Evolutionary conservation across 2,888 invertebrate species (phyloP).

Genomic region (Onchidella celtica): DNA sequence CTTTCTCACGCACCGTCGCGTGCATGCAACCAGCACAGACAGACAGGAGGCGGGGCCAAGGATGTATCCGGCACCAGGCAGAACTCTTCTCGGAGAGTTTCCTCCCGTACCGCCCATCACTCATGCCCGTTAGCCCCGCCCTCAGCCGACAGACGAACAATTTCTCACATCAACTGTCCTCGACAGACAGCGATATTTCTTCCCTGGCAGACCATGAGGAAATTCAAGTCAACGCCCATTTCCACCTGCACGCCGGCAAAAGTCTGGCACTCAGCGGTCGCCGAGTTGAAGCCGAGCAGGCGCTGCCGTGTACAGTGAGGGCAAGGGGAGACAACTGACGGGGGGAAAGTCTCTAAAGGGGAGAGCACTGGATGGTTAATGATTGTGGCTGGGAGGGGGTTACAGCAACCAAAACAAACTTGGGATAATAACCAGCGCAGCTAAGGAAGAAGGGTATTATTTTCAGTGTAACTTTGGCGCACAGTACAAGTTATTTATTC

Average conservation of each 20-base stretch:
- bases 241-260: not conserved
- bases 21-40: no score
- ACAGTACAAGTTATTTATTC: no score
- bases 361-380: constrained; percentile 26
- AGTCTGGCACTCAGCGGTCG: not conserved
- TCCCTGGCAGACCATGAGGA: not conserved
- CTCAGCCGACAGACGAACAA: not conserved
- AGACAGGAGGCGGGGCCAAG: not conserved
- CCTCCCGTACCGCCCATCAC: not conserved
- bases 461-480: no score
- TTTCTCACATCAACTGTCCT: constrained; percentile 20
- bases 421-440: constrained; percentile 7
- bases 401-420: constrained; percentile 23
- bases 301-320: no score
- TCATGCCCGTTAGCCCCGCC: not conserved
- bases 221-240: not conserved
- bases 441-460: constrained; percentile 3
- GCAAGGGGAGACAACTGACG: not conserved
- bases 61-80: not conserved
- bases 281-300: no score
- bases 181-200: not conserved
- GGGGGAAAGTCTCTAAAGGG: constrained; percentile 1
- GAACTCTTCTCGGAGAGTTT: not conserved
- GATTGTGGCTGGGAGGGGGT: constrained; percentile 17
- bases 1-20: no score